Base-by-base conservation (phyloP, 2,797 vertebrate species). In the Sebastes variabilis region DNA sequence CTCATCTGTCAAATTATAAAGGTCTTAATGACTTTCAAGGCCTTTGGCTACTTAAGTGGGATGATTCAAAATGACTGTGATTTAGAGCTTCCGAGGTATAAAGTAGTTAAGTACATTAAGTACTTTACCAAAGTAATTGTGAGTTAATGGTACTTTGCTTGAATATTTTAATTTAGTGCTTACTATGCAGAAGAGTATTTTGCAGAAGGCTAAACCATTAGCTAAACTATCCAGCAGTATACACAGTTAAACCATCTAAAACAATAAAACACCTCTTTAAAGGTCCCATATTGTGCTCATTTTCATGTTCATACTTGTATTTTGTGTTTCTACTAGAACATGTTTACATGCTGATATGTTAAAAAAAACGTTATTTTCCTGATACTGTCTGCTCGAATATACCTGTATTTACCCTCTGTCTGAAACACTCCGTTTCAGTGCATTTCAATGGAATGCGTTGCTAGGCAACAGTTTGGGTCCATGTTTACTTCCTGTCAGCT, bases 1-100 rank as follows among this genome's bases (percentile, higher is more conserved):
- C 72, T 66, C 71, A 68, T 82, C 81, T 66, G 55, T 80, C 62
- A 82, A 68, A 79, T 80, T 52, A 70, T 13, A 75, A 62, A 5
- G 36, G 2, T 61, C 79, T 87, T 54, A 88, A 87, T 77, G 58
- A 75, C 75, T 72, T 83, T 84, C 70, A 54, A 69, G 66, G 49
- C 24, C 55, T 54, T 32, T 12, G 65, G 42, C 58, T 32, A 52
- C 32, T 24, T 49, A n/a, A 66, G 46, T 12, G 55, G 36, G 66
- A 76, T 69, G 42, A 85, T 72, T 80, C 27, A 27, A 61, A 78
- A 62, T 55, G 30, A 46, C 34, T 12, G 42, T 55, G 42, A 82
- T 84, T 75, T 46, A 29, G 11, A 52, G 70, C 64, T 66, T 52
- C 29, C 10, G 59, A 20, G 16, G 22, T 49, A 20, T 42, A 52